These are phyloP conservation scores for Chaetorhynchus papuensis DNA, from an alignment of 2,113 vertebrate species.

Conservation along the genomic window DNA sequence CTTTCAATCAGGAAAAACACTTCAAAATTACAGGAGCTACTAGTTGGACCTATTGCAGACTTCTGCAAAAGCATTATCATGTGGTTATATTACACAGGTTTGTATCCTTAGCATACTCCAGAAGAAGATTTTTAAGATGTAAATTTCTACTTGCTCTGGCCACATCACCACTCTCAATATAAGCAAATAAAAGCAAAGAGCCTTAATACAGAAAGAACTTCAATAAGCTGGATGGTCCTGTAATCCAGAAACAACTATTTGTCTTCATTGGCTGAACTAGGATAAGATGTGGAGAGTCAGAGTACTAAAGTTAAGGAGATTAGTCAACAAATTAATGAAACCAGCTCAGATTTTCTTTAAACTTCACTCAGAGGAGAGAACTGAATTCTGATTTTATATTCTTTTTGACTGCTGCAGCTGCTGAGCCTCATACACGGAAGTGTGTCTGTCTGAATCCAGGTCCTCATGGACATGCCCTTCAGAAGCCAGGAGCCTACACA, in stretches of 20 bases:
- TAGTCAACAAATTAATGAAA: background rate
- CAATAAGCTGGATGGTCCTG: background rate
- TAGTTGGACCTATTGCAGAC: fast-evolving
- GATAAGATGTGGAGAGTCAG: fast-evolving
- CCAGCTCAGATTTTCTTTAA: background rate
- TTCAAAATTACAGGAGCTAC: background rate
- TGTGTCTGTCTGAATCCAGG: background rate
- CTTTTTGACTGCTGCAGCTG: background rate
- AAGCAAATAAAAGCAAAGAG: background rate
- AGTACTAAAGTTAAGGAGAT: background rate
- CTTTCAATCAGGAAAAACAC: background rate
- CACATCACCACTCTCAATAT: background rate
- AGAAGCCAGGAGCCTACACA: background rate
- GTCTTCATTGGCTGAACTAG: background rate
- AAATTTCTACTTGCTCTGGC: background rate
- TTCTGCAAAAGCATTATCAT: background rate
- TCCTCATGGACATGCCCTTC: background rate
- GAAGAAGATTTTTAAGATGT: background rate
- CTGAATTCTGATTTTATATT: background rate
- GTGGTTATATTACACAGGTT: background rate
- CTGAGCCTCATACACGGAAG: fast-evolving
- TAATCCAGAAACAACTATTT: background rate
- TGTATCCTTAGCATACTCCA: background rate
- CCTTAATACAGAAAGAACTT: background rate
- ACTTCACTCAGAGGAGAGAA: background rate